Evolutionary conservation across 2,113 vertebrate species (phyloP).

Genomic region (Bostrychus sinensis): DNA sequence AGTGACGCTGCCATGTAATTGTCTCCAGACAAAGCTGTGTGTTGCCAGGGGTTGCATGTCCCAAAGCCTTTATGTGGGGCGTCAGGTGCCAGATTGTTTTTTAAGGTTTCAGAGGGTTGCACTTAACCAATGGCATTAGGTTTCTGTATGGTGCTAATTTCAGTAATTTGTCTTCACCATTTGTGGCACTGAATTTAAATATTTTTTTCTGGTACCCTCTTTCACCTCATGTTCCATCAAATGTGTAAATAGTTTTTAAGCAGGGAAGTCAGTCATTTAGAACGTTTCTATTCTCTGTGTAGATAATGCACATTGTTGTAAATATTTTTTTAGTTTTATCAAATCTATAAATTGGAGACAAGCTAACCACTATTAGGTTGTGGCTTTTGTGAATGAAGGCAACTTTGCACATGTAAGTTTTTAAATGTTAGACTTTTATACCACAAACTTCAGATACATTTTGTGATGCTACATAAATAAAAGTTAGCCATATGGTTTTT

Average conservation of each 20-base stretch:
- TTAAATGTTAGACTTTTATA: conserved; percentile 1
- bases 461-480: conserved; percentile 1
- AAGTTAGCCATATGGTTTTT: background rate
- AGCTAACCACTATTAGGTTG: too few species aligned
- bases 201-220: background rate
- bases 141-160: conserved; percentile 14
- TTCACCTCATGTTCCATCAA: background rate
- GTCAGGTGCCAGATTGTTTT: conserved; percentile 42
- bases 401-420: conserved; percentile 4
- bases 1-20: conserved; percentile 28
- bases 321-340: conserved; percentile 11
- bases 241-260: conserved; percentile 47
- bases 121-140: conserved; percentile 9
- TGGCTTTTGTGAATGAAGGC: background rate
- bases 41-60: conserved; percentile 30
- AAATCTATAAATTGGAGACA: conserved; percentile 2
- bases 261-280: conserved; percentile 31
- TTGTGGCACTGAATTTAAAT: background rate
- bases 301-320: conserved; percentile 21
- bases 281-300: background rate
- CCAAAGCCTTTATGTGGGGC: conserved; percentile 9
- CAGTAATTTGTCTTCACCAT: background rate
- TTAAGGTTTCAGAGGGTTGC: conserved; percentile 11
- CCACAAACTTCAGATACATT: conserved; percentile 11
- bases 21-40: conserved; percentile 21